Evolutionary conservation across 2,113 vertebrate species (phyloP).

Genomic region (Drymodes brunneopygia): DNA sequence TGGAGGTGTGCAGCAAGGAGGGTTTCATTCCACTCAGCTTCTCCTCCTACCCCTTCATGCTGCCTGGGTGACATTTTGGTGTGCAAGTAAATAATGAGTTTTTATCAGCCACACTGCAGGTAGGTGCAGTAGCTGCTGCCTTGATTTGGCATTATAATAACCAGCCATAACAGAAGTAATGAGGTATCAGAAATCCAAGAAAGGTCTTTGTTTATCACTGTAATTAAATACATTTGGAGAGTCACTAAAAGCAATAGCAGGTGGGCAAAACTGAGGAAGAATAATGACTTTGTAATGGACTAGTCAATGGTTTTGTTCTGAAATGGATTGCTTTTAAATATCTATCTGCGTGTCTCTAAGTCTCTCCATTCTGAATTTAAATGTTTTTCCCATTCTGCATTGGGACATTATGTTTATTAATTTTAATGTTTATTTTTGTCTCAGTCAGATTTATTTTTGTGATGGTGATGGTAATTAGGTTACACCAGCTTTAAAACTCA

Average conservation of each 20-base stretch:
- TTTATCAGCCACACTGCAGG: not conserved
- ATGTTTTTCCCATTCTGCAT: not conserved
- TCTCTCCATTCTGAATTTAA: not conserved
- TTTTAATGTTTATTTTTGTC: not conserved
- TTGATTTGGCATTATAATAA: slow-evolving; percentile 10
- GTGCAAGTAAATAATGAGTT: not conserved
- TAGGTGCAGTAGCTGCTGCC: not conserved
- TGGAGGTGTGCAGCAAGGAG: not conserved
- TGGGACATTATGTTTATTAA: not conserved
- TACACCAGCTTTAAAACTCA: not conserved
- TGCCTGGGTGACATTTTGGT: not conserved
- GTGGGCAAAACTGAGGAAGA: not conserved
- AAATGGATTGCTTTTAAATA: not conserved
- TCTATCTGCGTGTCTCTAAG: not conserved
- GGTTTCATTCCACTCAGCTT: not conserved
- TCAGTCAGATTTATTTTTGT: not conserved
- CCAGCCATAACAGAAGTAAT: slow-evolving; percentile 11
- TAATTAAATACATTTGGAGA: slow-evolving; percentile 4
- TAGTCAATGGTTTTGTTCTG: not conserved
- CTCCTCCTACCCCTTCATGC: not conserved
- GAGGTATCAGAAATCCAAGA: slow-evolving; percentile 6
- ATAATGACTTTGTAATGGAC: not conserved
- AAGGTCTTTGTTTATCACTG: slow-evolving; percentile 10
- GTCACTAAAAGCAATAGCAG: not conserved
- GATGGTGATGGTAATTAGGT: not conserved